Percentiles rank a stretch among this genome's conserved stretches.
phyloP scores from a whole-genome alignment of 1,140 invertebrate genomes.

The Acromyrmex charruanus region DNA sequence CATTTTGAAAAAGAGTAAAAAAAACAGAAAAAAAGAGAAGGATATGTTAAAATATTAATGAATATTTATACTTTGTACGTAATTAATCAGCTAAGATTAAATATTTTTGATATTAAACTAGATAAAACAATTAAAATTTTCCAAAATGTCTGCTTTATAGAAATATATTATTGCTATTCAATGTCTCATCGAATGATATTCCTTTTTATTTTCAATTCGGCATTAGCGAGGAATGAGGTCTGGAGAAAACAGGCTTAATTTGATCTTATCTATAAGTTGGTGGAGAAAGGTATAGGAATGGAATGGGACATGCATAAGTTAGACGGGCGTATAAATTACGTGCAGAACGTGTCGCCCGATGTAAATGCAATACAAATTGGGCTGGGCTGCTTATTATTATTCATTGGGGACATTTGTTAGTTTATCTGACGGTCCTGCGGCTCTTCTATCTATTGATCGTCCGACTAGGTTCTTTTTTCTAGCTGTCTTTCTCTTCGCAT shows the following conservation, averaged over 20 bases:
- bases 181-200: neutral
- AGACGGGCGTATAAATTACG: conserved; percentile 78
- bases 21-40: neutral
- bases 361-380: conserved; percentile 83
- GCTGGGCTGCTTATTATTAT: conserved; percentile 81
- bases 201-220: neutral
- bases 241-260: conserved; percentile 59
- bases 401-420: conserved; percentile 83
- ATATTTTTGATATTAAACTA: neutral
- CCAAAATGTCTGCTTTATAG: neutral
- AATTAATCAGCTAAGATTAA: neutral
- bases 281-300: conserved; percentile 58
- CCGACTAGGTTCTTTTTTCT: neutral
- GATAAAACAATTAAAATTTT: neutral
- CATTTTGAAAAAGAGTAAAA: neutral
- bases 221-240: conserved; percentile 29
- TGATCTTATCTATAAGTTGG: conserved; percentile 68
- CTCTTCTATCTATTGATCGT: conserved; percentile 17
- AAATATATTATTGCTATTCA: neutral
- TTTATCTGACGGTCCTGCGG: conserved; percentile 78
- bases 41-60: neutral
- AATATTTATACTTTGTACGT: neutral
- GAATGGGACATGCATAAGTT: conserved; percentile 39
- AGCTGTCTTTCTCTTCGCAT: neutral
- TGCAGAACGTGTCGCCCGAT: conserved; percentile 72